Conservation (phyloP, 2,797 vertebrate species). For the Coluber constrictor region DNA sequence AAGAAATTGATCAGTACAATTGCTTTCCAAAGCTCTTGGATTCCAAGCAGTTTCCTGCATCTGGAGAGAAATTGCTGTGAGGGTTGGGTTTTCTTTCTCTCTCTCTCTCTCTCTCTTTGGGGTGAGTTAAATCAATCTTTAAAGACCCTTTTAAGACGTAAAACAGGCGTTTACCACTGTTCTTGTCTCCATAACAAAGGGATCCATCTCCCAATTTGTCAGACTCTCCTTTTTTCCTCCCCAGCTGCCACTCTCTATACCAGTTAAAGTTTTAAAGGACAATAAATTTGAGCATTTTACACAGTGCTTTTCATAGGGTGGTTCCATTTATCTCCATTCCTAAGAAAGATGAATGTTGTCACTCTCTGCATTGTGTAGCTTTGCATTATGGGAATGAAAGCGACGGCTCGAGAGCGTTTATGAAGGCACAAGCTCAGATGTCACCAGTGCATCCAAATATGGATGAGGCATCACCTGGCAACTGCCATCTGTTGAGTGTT, state of each 20-base stretch:
- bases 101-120: conserved; percentile 26
- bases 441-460: conserved; percentile 64
- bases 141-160: conserved; percentile 63
- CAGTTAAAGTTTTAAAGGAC: conserved; percentile 67
- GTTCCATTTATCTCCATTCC: conserved; percentile 67
- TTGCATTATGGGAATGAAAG: conserved; percentile 61
- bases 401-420: conserved; percentile 63
- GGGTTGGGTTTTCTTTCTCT: accelerated
- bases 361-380: conserved; percentile 57
- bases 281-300: conserved; percentile 63
- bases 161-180: conserved; percentile 61
- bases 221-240: conserved; percentile 45
- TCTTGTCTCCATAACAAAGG: conserved; percentile 59
- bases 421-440: conserved; percentile 64
- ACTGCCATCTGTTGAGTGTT: conserved; percentile 75
- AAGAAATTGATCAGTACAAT: conserved; percentile 61
- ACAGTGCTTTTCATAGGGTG: conserved; percentile 63
- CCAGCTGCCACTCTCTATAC: conserved; percentile 59
- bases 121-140: conserved; percentile 61
- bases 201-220: conserved; percentile 59
- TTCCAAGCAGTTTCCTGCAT: conserved; percentile 61
- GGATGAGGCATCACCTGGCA: conserved; percentile 61
- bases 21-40: conserved; percentile 49
- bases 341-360: conserved; percentile 65
- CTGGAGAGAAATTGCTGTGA: conserved; percentile 58